Evolutionary conservation across 2,797 vertebrate species (phyloP), one percentile per base, ranked within the genome.

Genomic region (Botia kubotai): DNA sequence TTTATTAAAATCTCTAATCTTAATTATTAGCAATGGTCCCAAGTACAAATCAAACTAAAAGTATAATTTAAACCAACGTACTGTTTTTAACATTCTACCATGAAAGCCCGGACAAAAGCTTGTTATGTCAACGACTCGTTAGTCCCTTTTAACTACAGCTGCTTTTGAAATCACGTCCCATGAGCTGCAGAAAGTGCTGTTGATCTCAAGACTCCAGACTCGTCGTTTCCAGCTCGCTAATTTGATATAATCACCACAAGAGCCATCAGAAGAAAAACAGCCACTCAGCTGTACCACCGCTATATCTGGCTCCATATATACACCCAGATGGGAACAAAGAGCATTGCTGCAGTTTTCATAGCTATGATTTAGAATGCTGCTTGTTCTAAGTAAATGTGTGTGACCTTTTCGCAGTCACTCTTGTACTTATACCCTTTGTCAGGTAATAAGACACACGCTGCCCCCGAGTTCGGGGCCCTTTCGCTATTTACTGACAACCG

Each of bases 201-300:
- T 70, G 33, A 80, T 68, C 29, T 66, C 14, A 66, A 66, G 63
- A 66, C 60, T 75, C 79, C 53, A 43, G 69, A 72, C 80, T 74
- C 33, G 76, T 82, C n/a, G 23, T 80, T 77, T 69, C 77, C 26
- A 77, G 72, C 63, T 29, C 69, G 68, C 62, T 60, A 36, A 82
- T 84, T 81, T 81, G 43, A 69, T 75, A 72, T 81, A 75, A 83
- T 79, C 77, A 77, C 26, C 26, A 60, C 17, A 39, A 72, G 69
- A 72, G 60, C 72, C 73, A 72, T 72, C 23, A n/a, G 46, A 36
- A 78, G 60, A 60, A 58, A 62, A 67, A 53, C 62, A 58, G 67
- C 3, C 33, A 78, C 65, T 63, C 68, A 1, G 10, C n/a, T 8
- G n/a, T 11, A 72, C 19, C 4, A 1, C 57, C 2, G 14, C 29